Evolutionary conservation across 2,113 vertebrate genomes (phyloP).

Genomic region (Protomyctophum bolini): DNA sequence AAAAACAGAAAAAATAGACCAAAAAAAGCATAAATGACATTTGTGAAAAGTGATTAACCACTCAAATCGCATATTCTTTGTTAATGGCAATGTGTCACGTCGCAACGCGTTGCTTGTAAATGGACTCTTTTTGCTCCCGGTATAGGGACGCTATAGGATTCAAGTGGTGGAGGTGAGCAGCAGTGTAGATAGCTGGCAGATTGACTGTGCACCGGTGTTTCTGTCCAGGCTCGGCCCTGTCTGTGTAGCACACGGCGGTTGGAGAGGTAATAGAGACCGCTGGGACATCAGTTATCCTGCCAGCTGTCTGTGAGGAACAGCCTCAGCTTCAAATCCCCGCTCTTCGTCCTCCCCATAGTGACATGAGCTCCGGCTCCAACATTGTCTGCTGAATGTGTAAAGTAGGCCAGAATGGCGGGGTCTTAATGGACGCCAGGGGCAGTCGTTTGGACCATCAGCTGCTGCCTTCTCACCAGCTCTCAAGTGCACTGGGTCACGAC

Average conservation of each 20-base stretch:
- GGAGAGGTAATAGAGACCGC: conserved; percentile 62
- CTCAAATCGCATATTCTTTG: too few species aligned
- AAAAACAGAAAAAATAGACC: conserved; percentile 2
- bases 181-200: conserved; percentile 12
- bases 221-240: conserved; percentile 29
- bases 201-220: conserved; percentile 2
- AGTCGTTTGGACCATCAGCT: conserved; percentile 57
- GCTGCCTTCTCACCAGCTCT: conserved; percentile 58
- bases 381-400: conserved; percentile 42
- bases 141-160: too few species aligned
- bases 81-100: too few species aligned
- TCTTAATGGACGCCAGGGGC: conserved; percentile 59
- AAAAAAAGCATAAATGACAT: conserved; percentile 2
- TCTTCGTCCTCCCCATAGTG: conserved; percentile 38
- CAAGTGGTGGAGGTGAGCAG: not conserved
- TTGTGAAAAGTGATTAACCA: not conserved
- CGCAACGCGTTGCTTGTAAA: too few species aligned
- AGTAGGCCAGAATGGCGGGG: conserved; percentile 26
- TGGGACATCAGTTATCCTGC: conserved; percentile 62
- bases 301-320: conserved; percentile 50
- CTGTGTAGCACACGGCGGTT: conserved; percentile 27
- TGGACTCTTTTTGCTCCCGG: too few species aligned
- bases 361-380: conserved; percentile 21
- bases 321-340: conserved; percentile 50
- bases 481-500: conserved; percentile 67